These are phyloP conservation scores for Drosophila dunni DNA, from an alignment of 1,140 invertebrate species.

Conservation along the genomic window DNA sequence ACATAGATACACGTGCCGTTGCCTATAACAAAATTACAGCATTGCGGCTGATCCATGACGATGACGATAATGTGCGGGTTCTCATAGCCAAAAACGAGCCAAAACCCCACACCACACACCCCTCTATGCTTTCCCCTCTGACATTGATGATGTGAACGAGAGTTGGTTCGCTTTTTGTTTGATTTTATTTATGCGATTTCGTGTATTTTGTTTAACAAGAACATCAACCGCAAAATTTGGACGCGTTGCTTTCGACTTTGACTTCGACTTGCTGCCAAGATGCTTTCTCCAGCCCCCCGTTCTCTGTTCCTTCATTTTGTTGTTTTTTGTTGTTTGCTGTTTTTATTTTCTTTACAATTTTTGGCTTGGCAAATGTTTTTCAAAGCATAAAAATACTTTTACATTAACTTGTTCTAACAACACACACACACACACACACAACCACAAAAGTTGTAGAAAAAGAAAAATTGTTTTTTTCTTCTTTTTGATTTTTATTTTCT, in stretches of 20 bases:
- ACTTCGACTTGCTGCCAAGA: slow-evolving; percentile 5
- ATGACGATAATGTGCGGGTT: slow-evolving; percentile 66
- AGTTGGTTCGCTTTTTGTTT: slow-evolving; percentile 66
- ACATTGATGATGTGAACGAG: slow-evolving; percentile 64
- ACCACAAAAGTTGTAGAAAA: slow-evolving; percentile 71
- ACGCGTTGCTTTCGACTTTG: slow-evolving; percentile 25
- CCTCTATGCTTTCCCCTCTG: slow-evolving; percentile 9
- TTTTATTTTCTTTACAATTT: slow-evolving; percentile 81
- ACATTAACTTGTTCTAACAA: slow-evolving; percentile 80
- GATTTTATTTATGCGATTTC: slow-evolving; percentile 75
- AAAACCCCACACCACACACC: neutral
- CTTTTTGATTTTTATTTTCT: slow-evolving; percentile 17
- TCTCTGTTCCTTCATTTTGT: slow-evolving; percentile 1
- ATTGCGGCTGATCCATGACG: slow-evolving; percentile 78
- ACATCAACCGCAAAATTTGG: slow-evolving; percentile 54
- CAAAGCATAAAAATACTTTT: slow-evolving; percentile 83
- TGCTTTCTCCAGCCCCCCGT: neutral
- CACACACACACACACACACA: slow-evolving; percentile 51
- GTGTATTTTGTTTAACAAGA: slow-evolving; percentile 61
- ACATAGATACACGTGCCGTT: slow-evolving; percentile 53
- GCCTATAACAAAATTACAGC: slow-evolving; percentile 75
- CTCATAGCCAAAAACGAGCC: slow-evolving; percentile 28
- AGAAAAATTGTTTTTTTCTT: slow-evolving; percentile 14
- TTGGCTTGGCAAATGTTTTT: slow-evolving; percentile 77
- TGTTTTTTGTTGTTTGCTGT: slow-evolving; percentile 52